A percentile compares a stretch with the other conserved stretches of the same genome.
Evolutionary conservation across 2,888 invertebrate genomes (phyloP).

Genomic region (Tuta absoluta): DNA sequence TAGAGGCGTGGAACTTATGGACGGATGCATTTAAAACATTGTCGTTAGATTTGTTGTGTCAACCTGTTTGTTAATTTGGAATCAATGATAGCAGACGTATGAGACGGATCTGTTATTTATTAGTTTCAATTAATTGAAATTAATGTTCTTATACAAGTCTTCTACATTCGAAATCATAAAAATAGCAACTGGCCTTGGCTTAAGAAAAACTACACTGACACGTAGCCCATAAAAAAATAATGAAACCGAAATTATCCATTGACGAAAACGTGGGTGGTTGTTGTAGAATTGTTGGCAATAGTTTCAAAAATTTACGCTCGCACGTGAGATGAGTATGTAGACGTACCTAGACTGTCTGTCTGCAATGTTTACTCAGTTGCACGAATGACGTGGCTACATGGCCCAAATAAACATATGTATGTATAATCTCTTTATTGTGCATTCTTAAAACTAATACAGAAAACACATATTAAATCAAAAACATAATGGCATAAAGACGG

Average conservation of each 20-base stretch:
- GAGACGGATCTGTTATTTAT: not conserved
- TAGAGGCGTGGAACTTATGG: conserved; percentile 1
- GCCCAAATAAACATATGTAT: conserved; percentile 1
- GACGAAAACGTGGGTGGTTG: conserved; percentile 1
- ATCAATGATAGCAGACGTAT: no score
- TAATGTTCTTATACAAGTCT: not conserved
- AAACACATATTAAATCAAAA: no score
- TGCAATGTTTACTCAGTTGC: conserved; percentile 11
- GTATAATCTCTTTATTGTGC: no score
- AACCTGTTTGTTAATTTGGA: no score
- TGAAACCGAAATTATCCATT: conserved; percentile 10
- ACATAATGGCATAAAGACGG: no score
- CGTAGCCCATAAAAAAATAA: conserved; percentile 1
- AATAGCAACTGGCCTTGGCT: not conserved
- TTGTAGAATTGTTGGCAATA: conserved; percentile 14
- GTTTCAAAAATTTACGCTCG: not conserved
- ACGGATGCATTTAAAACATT: conserved; percentile 5
- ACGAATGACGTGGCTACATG: not conserved
- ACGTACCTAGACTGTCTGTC: not conserved
- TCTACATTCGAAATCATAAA: not conserved
- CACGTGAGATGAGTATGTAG: not conserved
- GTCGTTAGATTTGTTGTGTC: not conserved
- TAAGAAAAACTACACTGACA: conserved; percentile 1
- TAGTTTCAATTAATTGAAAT: not conserved
- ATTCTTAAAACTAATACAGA: no score